Base-by-base conservation (phyloP, 2,113 vertebrate genomes). In the Vicugna pacos region DNA sequence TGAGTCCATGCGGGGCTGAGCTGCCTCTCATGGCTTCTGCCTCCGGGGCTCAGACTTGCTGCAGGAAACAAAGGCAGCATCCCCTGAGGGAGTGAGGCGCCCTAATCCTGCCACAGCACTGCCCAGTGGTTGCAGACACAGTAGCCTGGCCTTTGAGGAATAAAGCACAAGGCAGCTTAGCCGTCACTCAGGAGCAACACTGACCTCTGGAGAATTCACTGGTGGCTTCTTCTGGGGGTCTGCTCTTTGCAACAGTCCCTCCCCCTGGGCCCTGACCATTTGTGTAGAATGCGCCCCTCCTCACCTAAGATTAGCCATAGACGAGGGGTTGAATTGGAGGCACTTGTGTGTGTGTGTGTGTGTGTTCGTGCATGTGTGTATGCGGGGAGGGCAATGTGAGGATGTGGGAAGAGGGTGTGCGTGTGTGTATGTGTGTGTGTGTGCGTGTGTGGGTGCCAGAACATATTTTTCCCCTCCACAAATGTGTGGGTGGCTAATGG, bases 401-500 rank as follows among this genome's bases (percentile, higher is more conserved):
- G 28, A 19, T 70, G 64, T 24, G 30, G 32, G 22, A 64, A 32
- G 67, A 64, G 65, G 20, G 6, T 46, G 10, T n/a, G 56, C 32
- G 6, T 38, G 19, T 50, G 46, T 69, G 35, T 15, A 10, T 93
- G 50, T 79, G 38, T 58, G 50, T 67, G 14, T 58, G 52, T 46
- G 65, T 35, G 9, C n/a, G 46, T 32, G n/a, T 20, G 48, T 30
- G 7, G 26, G 6, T 58, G 22, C 65, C n/a, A 54, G 70, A 91
- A 60, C 92, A 72, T 32, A 75, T 28, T 88, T 92, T 83, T 70
- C 42, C 32, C 30, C 26, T 70, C 70, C 20, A 2, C 73, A 64
- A 76, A 48, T 42, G 77, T 89, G 96, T 96, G 89, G 96, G 96
- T 87, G 91, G 73, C 70, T 79, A 94, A 85, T 85, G 77, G 89